These are phyloP conservation scores for Herpetotheres cachinnans DNA, from an alignment of 2,113 vertebrate genomes.

Conservation along the genomic window DNA sequence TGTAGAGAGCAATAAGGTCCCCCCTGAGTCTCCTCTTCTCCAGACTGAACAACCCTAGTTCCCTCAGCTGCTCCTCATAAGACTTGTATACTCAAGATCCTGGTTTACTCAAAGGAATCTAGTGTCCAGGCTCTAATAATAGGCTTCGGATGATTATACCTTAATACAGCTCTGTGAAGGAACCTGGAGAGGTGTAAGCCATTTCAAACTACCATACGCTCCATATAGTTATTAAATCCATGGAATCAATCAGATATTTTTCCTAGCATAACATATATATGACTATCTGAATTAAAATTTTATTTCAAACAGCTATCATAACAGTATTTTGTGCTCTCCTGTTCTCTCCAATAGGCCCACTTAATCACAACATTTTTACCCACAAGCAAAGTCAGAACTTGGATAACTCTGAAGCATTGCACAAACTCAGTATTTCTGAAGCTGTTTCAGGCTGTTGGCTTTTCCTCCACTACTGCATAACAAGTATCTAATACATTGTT, in stretches of 20 bases:
- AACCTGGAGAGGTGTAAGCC: neutral
- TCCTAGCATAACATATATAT: neutral
- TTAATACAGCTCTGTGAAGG: neutral
- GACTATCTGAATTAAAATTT: neutral
- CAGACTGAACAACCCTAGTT: too few species aligned
- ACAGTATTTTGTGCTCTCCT: neutral
- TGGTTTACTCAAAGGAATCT: neutral
- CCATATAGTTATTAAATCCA: neutral
- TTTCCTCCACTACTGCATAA: neutral
- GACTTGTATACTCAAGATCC: neutral
- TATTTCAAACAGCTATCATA: neutral
- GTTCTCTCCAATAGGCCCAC: neutral
- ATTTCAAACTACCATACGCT: neutral
- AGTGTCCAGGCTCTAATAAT: neutral
- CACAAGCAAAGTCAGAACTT: neutral
- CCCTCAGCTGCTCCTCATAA: too few species aligned
- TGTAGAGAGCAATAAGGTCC: too few species aligned
- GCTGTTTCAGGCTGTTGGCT: neutral
- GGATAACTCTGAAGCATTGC: neutral
- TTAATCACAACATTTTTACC: neutral
- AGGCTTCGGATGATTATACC: neutral
- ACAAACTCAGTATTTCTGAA: neutral
- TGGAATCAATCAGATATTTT: neutral
- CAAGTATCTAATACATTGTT: neutral
- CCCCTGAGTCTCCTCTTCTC: too few species aligned